Evolutionary conservation across 2,888 invertebrate genomes (phyloP).

Genomic region (Caenorhabditis afra): DNA sequence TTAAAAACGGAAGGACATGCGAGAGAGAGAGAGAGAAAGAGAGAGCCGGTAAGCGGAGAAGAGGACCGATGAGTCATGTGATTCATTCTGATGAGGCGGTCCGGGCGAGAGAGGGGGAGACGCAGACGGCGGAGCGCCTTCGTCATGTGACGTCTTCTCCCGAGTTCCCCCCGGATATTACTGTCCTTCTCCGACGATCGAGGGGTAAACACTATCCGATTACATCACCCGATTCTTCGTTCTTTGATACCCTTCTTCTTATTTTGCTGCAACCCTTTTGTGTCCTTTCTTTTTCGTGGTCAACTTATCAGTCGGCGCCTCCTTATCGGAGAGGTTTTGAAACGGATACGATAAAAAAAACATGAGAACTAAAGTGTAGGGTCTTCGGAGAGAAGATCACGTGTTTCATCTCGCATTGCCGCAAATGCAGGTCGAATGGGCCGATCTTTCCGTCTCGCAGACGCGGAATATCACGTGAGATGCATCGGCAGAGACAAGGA

Average conservation of each 20-base stretch:
- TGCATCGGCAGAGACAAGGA: not conserved
- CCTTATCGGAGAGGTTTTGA: conserved; percentile 8
- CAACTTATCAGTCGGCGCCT: conserved; percentile 21
- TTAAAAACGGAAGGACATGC: conserved; percentile 26
- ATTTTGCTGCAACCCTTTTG: not conserved
- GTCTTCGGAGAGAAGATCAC: conserved; percentile 18
- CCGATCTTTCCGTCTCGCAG: conserved; percentile 1
- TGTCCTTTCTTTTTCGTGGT: conserved; percentile 11
- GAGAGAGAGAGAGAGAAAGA: conserved; percentile 25
- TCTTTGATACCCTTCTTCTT: conserved; percentile 1
- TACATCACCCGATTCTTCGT: conserved; percentile 23
- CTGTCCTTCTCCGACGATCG: not conserved
- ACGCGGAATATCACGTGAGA: conserved; percentile 17
- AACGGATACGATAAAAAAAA: conserved; percentile 21
- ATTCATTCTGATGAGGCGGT: conserved; percentile 51
- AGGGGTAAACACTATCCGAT: conserved; percentile 36
- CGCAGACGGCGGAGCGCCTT: conserved; percentile 10
- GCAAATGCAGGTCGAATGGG: not conserved
- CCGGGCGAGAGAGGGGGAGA: conserved; percentile 33
- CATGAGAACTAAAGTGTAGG: conserved; percentile 17
- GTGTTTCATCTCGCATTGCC: conserved; percentile 6
- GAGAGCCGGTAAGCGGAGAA: conserved; percentile 27
- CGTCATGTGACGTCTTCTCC: conserved; percentile 6
- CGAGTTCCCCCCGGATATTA: conserved; percentile 11
- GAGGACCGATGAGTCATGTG: conserved; percentile 47